A percentile compares a stretch with the other conserved stretches of the same genome.
phyloP scores from a whole-genome alignment of 2,113 vertebrate genomes.

The Chloroceryle aenea region DNA sequence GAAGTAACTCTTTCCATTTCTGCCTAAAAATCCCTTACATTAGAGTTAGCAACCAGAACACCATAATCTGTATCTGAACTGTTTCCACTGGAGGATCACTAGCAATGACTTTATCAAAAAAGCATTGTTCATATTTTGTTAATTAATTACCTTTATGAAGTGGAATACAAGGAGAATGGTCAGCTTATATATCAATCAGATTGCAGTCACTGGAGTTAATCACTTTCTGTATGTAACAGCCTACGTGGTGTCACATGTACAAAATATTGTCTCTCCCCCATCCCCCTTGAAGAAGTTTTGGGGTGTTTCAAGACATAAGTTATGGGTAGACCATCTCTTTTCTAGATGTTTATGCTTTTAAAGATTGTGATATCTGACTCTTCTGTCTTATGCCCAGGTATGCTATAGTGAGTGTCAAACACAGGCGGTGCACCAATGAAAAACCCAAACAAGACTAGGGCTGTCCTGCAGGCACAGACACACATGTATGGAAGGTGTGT shows the following conservation, averaged over 20 bases:
- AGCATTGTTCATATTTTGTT: neutral
- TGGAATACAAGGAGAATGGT: neutral
- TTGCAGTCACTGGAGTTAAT: neutral
- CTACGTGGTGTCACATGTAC: fast-evolving
- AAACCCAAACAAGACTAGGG: neutral
- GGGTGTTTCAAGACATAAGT: neutral
- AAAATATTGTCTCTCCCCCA: neutral
- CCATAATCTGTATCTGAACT: neutral
- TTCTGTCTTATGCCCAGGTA: neutral
- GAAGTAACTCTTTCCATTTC: neutral
- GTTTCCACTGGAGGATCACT: neutral
- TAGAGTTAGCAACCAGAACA: neutral
- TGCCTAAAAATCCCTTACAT: neutral
- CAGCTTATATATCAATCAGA: neutral
- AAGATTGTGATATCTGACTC: neutral
- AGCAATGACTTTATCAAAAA: neutral
- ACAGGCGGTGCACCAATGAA: neutral
- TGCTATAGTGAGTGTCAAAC: neutral
- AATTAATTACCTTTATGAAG: neutral
- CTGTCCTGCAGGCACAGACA: neutral
- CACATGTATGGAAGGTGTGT: neutral
- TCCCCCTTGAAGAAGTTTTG: neutral
- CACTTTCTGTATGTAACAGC: neutral
- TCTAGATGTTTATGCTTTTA: neutral
- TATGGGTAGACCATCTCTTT: neutral